Conservation (phyloP, 2,113 vertebrate species). For the Cyprinodon variegatus region DNA sequence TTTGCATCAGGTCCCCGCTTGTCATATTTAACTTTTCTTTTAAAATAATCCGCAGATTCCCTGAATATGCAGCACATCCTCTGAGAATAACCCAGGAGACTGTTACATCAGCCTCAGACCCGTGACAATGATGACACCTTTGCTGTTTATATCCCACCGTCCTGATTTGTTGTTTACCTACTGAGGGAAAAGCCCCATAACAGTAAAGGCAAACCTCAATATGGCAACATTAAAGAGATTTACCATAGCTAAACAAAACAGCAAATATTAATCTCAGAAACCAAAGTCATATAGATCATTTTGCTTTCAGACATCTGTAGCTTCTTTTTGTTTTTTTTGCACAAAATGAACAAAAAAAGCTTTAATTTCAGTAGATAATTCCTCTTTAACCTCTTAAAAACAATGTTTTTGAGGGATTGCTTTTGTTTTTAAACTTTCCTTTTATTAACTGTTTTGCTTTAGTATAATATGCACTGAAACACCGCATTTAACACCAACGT, state of each 20-base stretch:
- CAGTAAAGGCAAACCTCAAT: background rate
- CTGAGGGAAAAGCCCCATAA: background rate
- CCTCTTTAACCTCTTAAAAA: no score
- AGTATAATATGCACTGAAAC: background rate
- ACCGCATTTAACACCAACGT: no score
- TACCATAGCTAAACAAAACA: background rate
- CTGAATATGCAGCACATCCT: constrained; percentile 23
- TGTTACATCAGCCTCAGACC: constrained; percentile 45
- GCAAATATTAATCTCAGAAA: background rate
- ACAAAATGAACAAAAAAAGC: no score
- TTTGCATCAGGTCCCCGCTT: constrained; percentile 40
- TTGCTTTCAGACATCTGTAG: background rate
- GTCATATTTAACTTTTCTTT: constrained; percentile 53
- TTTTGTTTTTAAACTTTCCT: no score
- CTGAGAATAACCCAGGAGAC: constrained; percentile 7
- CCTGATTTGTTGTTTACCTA: constrained; percentile 4
- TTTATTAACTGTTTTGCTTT: no score
- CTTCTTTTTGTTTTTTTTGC: no score
- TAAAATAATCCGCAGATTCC: constrained; percentile 33
- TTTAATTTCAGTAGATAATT: background rate
- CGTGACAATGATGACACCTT: constrained; percentile 36
- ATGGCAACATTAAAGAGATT: background rate
- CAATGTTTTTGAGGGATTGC: no score
- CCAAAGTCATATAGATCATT: background rate
- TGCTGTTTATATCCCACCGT: constrained; percentile 28